Base-by-base conservation (phyloP, 92 coral and sea anemone genomes). In the Zoanthus solanderi region DNA sequence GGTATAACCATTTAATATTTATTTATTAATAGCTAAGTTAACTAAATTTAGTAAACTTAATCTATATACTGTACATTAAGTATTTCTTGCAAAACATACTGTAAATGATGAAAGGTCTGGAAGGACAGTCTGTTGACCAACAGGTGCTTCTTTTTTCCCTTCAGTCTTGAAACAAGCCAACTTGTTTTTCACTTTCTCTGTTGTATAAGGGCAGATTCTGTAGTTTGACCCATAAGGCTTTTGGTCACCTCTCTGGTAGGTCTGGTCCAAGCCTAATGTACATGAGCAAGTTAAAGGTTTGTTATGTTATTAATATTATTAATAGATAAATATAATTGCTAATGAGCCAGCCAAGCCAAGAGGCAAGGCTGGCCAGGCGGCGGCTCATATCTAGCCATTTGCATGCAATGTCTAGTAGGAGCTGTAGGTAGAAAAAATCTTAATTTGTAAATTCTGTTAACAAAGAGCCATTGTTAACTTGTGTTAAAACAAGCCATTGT, bases 161-260 rank as follows among this genome's bases (percentile, higher is more conserved):
- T 97, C 92, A 10, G 81, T 76, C 79, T 92, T 90, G 77, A 97
- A 97, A 89, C 99, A 97, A 48, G 85, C 84, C 50, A 65, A 30
- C 66, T 90, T 89, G 86, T 95, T 90, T 28, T 61, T 37, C 50
- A 90, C 86, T 37, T 92, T 88, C 83, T 97, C 99, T n/a, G 98
- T 97, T 42, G 99, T 93, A 86, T 92, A 94, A 76, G 99, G 99
- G 30, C 98, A 95, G 14, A 97, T 90, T 71, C 95, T 85, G 89
- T 87, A 95, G 84, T 84, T 93, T 82, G 91, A 81, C 46, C 93
- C 94, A 84, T 78, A 77, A 4, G 88, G 47, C 46, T 79, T 86
- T 16, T 79, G 42, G 83, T 93, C 96, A 14, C 92, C 96, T 30
- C 92, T 34, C 81, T 97, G 99, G 86, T 69, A 89, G 30, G 97